Base-by-base conservation (phyloP, 2,888 invertebrate genomes). In the Monopis laevigella region DNA sequence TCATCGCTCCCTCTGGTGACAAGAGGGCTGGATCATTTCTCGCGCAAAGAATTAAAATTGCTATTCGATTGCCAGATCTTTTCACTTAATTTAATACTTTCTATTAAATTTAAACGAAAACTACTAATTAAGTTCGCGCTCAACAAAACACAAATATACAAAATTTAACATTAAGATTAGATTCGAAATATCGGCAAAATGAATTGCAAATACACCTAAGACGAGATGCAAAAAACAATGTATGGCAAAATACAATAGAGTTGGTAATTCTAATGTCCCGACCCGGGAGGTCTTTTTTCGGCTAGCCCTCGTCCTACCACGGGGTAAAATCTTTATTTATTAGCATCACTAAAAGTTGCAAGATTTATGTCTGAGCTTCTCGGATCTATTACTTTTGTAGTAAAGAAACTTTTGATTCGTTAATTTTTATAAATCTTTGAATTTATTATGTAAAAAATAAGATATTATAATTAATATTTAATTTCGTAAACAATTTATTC, bases 261-360 rank as follows among this genome's bases (percentile, higher is more conserved):
- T 65, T 59, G 56, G 62, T 58, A 48, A 69, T 72, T 69, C 65
- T 66, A 71, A 74, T 73, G 58, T 57, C 59, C 56, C 77, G 59
- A 63, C 63, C 62, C 71, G 69, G 80, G 80, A 69, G 80, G 80
- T 73, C 74, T 62, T 80, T 80, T 80, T 80, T 77, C 58, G 61
- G 58, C 51, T 53, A 53, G 50, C 45, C 56, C 39, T 56, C 55
- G 52, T 56, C 60, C 59, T 60, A 18, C 59, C 65, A 68, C 60
- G 59, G 60, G 56, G 66, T 68, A 57, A 74, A 77, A 78, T 77
- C 78, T 77, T 80, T 80, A 78, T 80, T 77, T 80, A 80, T 78
- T 77, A 77, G 77, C 67, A 68, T 64, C 68, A 58, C 65, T 67
- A 73, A 72, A 71, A 70, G 56, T 59, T 52, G 49, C 53, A 58